Conservation (phyloP, 2,888 invertebrate genomes). For the Spisula solida region DNA sequence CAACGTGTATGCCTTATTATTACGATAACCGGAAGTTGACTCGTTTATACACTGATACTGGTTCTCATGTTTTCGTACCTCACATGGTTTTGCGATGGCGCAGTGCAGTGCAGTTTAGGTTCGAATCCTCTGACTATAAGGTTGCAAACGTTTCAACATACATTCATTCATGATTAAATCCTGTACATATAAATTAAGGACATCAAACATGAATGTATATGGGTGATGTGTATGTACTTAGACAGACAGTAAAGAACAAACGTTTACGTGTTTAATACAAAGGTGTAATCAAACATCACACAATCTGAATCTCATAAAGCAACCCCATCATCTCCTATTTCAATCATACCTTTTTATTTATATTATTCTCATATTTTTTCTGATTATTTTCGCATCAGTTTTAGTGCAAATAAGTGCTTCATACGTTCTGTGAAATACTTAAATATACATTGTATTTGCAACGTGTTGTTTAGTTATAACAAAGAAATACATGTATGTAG, state of each 20-base stretch:
- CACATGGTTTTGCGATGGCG: too few species aligned
- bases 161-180: too few species aligned
- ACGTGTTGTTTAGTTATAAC: not conserved
- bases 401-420: not conserved
- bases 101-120: too few species aligned
- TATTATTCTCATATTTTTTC: conserved; percentile 1
- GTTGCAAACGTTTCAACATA: too few species aligned
- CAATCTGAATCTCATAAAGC: not conserved
- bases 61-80: too few species aligned
- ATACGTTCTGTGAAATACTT: not conserved
- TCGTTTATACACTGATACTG: too few species aligned
- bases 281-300: not conserved
- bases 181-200: too few species aligned
- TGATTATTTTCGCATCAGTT: not conserved
- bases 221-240: not conserved
- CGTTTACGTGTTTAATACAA: not conserved
- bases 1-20: too few species aligned
- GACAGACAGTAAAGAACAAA: not conserved
- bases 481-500: conserved; percentile 3
- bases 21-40: too few species aligned
- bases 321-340: not conserved
- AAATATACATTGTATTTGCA: not conserved
- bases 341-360: conserved; percentile 3
- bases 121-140: too few species aligned
- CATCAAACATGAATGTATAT: not conserved